A percentile compares a stretch with the other conserved stretches of the same genome.
phyloP scores from a whole-genome alignment of 2,888 invertebrate species.

The Cybosia mesomella region DNA sequence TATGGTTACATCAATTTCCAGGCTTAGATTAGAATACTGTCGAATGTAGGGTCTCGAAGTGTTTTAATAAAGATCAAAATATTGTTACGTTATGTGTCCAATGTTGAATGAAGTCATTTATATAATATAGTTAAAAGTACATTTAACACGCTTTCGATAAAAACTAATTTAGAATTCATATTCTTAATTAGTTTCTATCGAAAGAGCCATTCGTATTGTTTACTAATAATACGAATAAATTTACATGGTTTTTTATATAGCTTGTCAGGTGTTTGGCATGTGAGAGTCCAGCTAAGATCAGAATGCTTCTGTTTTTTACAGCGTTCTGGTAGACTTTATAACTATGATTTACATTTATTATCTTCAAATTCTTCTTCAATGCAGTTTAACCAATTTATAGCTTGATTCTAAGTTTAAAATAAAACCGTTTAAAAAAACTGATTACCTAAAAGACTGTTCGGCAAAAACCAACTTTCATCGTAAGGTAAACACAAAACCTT shows the following conservation, averaged over 20 bases:
- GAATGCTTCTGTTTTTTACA: neutral
- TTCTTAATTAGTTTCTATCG: too few relatives aligned
- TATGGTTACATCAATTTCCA: slow-evolving; percentile 12
- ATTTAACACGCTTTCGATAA: too few relatives aligned
- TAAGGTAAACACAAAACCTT: slow-evolving; percentile 21
- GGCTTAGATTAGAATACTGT: slow-evolving; percentile 1
- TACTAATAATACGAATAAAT: too few relatives aligned
- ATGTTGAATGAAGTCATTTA: neutral
- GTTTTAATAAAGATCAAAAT: neutral
- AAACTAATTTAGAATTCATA: too few relatives aligned
- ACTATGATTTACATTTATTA: neutral
- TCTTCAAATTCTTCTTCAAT: neutral
- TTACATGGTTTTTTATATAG: too few relatives aligned
- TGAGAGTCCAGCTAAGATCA: too few relatives aligned
- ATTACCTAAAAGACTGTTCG: neutral
- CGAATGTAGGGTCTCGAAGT: neutral
- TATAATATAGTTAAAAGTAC: too few relatives aligned
- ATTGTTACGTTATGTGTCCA: neutral
- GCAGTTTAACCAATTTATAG: neutral
- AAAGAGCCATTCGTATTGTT: too few relatives aligned
- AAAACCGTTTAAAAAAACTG: neutral
- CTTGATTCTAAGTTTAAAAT: neutral
- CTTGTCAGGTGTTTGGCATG: too few relatives aligned
- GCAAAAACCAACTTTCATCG: slow-evolving; percentile 15
- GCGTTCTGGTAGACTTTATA: neutral